These are phyloP conservation scores for Andrena dorsata DNA, from an alignment of 2,888 invertebrate genomes.

Conservation along the genomic window DNA sequence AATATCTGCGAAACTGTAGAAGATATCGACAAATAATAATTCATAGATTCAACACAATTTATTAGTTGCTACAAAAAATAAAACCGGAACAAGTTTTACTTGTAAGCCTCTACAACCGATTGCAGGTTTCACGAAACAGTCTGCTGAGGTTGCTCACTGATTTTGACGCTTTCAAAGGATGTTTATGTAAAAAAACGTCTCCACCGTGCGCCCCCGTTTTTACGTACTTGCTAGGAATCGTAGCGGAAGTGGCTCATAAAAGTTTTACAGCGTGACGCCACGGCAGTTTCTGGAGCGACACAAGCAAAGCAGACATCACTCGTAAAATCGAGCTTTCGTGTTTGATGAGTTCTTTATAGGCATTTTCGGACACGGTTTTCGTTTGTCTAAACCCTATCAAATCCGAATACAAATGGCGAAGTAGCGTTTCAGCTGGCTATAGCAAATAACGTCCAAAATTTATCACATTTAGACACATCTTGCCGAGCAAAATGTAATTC, in stretches of 20 bases:
- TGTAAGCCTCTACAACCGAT: too few relatives aligned
- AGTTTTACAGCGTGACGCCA: conserved; percentile 43
- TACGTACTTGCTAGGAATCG: conserved; percentile 1
- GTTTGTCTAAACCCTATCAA: conserved; percentile 9
- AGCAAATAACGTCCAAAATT: conserved; percentile 18
- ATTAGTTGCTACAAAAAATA: too few relatives aligned
- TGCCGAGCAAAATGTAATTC: not conserved
- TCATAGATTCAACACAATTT: too few relatives aligned
- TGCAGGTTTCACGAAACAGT: too few relatives aligned
- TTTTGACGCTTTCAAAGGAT: not conserved
- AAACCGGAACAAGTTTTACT: too few relatives aligned
- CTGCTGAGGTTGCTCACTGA: not conserved
- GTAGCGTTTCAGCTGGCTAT: not conserved
- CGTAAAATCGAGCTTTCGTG: conserved; percentile 43
- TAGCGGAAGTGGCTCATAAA: conserved; percentile 55
- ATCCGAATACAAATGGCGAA: not conserved
- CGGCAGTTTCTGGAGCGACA: conserved; percentile 20
- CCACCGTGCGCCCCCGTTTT: too few relatives aligned
- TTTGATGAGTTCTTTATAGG: conserved; percentile 38
- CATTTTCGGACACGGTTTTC: conserved; percentile 11
- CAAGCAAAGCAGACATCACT: conserved; percentile 14
- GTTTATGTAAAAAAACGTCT: not conserved
- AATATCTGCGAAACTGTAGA: too few relatives aligned
- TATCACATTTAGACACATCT: conserved; percentile 9
- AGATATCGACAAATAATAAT: too few relatives aligned